Percentiles rank a stretch among this genome's conserved stretches.
These are phyloP conservation scores for Colostygia pectinataria DNA, from an alignment of 2,888 invertebrate genomes.

Conservation along the genomic window DNA sequence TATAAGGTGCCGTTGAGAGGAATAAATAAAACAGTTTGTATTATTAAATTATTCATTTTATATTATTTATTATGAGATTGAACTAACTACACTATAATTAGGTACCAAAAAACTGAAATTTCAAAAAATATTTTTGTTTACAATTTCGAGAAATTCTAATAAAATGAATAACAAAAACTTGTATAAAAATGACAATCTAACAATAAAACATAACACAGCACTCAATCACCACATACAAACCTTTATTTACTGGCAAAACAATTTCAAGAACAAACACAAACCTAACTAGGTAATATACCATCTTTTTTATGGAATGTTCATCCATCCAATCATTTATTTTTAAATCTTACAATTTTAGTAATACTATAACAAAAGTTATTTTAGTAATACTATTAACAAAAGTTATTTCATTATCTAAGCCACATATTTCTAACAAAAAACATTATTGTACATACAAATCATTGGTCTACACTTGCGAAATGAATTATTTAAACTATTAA, in stretches of 20 bases:
- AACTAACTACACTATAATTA: conserved; percentile 30
- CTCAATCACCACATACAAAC: conserved; percentile 58
- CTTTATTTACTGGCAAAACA: conserved; percentile 46
- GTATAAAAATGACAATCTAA: conserved; percentile 14
- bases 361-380: conserved; percentile 31
- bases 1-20: not conserved
- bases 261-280: conserved; percentile 15
- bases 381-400: conserved; percentile 37
- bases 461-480: conserved; percentile 12
- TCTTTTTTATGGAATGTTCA: conserved; percentile 52
- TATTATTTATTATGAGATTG: conserved; percentile 33
- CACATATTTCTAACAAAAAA: conserved; percentile 7
- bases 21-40: conserved; percentile 17
- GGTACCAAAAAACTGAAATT: conserved; percentile 9
- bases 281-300: conserved; percentile 31
- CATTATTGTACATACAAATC: conserved; percentile 18
- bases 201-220: conserved; percentile 64
- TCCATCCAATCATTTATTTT: conserved; percentile 40
- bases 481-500: conserved; percentile 5
- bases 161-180: conserved; percentile 34
- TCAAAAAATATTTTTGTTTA: conserved; percentile 30
- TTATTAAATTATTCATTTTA: conserved; percentile 31
- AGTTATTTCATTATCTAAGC: conserved; percentile 16
- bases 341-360: conserved; percentile 41
- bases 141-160: conserved; percentile 29